Evolutionary conservation across 1,140 invertebrate species (phyloP).

Genomic region (Drosophila varians): DNA sequence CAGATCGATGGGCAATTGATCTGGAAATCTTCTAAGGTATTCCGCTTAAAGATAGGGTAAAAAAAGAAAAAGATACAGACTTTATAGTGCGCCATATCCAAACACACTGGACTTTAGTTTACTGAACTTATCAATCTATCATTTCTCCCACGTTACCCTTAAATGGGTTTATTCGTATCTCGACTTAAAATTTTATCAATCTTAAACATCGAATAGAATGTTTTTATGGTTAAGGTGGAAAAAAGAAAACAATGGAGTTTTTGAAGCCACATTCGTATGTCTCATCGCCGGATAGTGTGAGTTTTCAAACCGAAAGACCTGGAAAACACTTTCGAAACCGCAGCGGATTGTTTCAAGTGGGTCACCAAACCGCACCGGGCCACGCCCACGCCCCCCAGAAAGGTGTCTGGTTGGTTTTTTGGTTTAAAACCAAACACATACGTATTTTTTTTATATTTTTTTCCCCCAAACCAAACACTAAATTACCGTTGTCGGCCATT

Average conservation of each 20-base stretch:
- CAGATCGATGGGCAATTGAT: too few species aligned
- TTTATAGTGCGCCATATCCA: too few species aligned
- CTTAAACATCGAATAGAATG: neutral
- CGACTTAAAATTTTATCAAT: neutral
- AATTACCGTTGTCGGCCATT: slow-evolving; percentile 35
- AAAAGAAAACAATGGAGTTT: neutral
- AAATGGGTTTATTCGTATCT: neutral
- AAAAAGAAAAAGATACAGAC: too few species aligned
- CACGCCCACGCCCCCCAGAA: slow-evolving; percentile 26
- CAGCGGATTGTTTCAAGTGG: slow-evolving; percentile 29
- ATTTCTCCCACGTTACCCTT: neutral
- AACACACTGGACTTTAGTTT: neutral
- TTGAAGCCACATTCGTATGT: neutral
- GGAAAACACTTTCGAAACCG: slow-evolving; percentile 42
- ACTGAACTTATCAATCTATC: neutral
- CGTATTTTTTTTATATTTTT: neutral
- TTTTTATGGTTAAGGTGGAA: neutral
- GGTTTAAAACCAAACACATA: neutral
- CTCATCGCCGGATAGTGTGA: neutral
- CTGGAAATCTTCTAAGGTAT: too few species aligned
- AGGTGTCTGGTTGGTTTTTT: slow-evolving; percentile 31
- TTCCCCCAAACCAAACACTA: slow-evolving; percentile 4
- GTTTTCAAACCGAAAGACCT: neutral
- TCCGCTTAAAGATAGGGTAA: too few species aligned
- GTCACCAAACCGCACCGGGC: slow-evolving; percentile 41